Conservation (phyloP, 2,888 invertebrate species). For the Thyatira batis region DNA sequence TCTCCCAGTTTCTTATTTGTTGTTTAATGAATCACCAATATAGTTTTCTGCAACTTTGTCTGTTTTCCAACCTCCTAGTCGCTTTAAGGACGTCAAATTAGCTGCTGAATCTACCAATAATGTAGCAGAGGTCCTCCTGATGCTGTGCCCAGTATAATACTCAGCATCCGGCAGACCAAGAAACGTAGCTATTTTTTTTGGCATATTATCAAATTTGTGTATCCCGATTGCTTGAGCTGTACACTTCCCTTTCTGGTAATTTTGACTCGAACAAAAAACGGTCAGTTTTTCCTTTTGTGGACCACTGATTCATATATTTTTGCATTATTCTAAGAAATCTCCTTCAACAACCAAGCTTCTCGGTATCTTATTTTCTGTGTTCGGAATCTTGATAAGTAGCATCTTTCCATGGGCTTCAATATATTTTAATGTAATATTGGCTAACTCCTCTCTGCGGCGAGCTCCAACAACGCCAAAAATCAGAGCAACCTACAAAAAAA, state of each 20-base stretch:
- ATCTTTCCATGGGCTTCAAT: slow-evolving; percentile 16
- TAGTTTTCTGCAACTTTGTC: no score
- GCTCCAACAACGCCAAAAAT: no score
- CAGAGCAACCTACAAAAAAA: no score
- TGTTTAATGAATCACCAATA: no score
- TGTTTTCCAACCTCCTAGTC: slow-evolving; percentile 20
- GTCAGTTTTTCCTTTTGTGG: slow-evolving; percentile 13
- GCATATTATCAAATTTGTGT: slow-evolving; percentile 22
- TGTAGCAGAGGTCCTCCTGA: slow-evolving; percentile 19
- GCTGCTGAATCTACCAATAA: slow-evolving; percentile 15
- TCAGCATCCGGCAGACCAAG: slow-evolving; percentile 14
- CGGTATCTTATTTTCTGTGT: slow-evolving; percentile 17
- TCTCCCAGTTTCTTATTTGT: no score
- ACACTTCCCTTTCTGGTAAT: slow-evolving; percentile 20
- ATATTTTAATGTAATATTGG: slow-evolving; percentile 13
- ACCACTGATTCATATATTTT: slow-evolving; percentile 15
- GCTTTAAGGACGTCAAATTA: slow-evolving; percentile 13
- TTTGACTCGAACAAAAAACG: slow-evolving; percentile 22
- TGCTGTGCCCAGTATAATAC: slow-evolving; percentile 16
- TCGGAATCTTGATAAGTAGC: slow-evolving; percentile 9
- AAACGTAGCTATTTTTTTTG: slow-evolving; percentile 20
- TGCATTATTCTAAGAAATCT: slow-evolving; percentile 8
- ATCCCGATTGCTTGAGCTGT: slow-evolving; percentile 16
- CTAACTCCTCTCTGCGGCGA: no score
- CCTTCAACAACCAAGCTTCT: slow-evolving; percentile 14